Base-by-base conservation (phyloP, 2,797 vertebrate species). In the Triplophysa yarkandensis region DNA sequence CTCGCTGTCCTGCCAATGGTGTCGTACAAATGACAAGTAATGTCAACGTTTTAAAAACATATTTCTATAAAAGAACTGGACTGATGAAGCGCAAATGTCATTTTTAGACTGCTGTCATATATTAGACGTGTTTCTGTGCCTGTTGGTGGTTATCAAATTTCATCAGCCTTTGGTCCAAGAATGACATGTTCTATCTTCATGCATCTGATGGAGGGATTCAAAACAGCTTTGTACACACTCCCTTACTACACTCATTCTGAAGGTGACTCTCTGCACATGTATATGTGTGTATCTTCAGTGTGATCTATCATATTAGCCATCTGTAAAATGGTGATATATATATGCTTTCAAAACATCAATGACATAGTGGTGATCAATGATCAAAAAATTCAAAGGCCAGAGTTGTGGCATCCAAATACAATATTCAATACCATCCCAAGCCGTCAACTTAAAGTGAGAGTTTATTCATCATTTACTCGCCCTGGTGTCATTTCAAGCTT, bases 301-400 rank as follows among this genome's bases (percentile, higher is more conserved):
- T 46, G 27, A 50, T 65, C 54, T 54, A 23, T 75, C 62, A 79
- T 66, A 71, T 43, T 32, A 71, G 50, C 17, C 32, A 19, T 48
- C 71, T 55, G 52, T 19, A 16, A 34, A 19, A 8, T 14, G 16
- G 66, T 71, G 72, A 79, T 76, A 27, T 44, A 75, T 75, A 39
- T 34, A 4, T 14, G 13, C 3, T 64, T 23, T 57, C 34, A 57
- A 30, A 65, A 36, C 41, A 32, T 36, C 43, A 72, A 32, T 43
- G 64, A 71, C 43, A 72, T 32, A 66, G 50, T 23, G 27, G 46
- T 66, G 68, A 77, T 77, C 54, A 28, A 77, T 71, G 41, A 52
- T 39, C 32, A 52, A 36, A 50, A 60, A 77, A 71, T 21, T 52
- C 64, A 50, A 36, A 21, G 13, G 32, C 44, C 14, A 50, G 36